Conservation (phyloP, 2,888 invertebrate species). For the Steinernema carpocapsae region DNA sequence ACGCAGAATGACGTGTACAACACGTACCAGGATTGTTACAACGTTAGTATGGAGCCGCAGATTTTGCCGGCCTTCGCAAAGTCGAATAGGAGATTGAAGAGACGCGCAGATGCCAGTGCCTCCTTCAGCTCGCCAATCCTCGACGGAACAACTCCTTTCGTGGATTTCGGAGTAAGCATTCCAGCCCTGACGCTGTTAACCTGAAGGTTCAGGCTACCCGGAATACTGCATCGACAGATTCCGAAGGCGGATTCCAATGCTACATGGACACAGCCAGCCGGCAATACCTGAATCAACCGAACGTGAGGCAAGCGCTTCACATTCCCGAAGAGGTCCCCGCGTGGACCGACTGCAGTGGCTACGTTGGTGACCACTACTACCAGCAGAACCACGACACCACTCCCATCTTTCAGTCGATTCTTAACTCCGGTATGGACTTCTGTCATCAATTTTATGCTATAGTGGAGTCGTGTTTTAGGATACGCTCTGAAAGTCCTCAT, state of each 20-base stretch:
- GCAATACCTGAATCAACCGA: conserved; percentile 51
- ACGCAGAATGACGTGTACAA: conserved; percentile 49
- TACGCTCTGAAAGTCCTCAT: conserved; percentile 54
- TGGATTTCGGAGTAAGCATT: background rate
- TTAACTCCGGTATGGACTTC: conserved; percentile 40
- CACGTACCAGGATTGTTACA: conserved; percentile 51
- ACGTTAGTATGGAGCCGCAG: conserved; percentile 15
- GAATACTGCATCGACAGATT: conserved; percentile 60
- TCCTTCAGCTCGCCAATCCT: background rate
- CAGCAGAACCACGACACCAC: conserved; percentile 56
- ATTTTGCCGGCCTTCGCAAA: background rate
- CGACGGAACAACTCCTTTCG: background rate
- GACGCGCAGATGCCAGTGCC: background rate
- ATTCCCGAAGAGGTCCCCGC: conserved; percentile 57
- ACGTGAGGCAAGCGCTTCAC: conserved; percentile 61
- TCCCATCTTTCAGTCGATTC: conserved; percentile 50
- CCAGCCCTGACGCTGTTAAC: background rate
- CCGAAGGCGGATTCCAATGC: conserved; percentile 60
- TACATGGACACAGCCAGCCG: conserved; percentile 48
- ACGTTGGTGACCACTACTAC: conserved; percentile 41
- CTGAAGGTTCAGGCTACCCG: background rate
- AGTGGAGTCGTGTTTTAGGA: conserved; percentile 16
- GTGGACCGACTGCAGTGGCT: conserved; percentile 42
- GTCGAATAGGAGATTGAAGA: background rate
- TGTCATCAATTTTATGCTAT: background rate